A percentile compares a stretch with the other conserved stretches of the same genome.
Evolutionary conservation across 2,888 invertebrate genomes (phyloP).

Genomic region (Palloptera scutellata): DNA sequence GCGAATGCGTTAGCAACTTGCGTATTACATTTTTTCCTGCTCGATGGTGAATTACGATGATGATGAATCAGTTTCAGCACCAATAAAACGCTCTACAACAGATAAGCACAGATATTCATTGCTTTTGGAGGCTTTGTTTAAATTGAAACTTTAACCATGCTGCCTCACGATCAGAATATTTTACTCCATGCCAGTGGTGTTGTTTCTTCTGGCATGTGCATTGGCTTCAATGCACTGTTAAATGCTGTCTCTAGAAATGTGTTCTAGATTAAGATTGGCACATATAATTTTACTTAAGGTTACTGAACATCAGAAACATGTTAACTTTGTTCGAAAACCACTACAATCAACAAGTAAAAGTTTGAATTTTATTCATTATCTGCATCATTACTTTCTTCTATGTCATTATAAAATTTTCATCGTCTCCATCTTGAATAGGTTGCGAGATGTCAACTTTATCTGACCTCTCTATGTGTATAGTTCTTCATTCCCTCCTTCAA

Average conservation of each 20-base stretch:
- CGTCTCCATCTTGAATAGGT: too few species aligned
- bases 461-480: too few species aligned
- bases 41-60: slow-evolving; percentile 66
- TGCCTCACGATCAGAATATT: slow-evolving; percentile 70
- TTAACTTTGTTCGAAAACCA: too few species aligned
- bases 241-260: neutral
- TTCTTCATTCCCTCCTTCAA: too few species aligned
- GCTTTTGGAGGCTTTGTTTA: slow-evolving; percentile 74
- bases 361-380: too few species aligned
- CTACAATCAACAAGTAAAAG: too few species aligned
- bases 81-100: slow-evolving; percentile 76
- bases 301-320: too few species aligned
- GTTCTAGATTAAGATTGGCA: too few species aligned
- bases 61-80: slow-evolving; percentile 76
- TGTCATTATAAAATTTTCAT: too few species aligned
- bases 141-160: slow-evolving; percentile 78
- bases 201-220: slow-evolving; percentile 54
- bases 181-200: slow-evolving; percentile 68
- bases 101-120: slow-evolving; percentile 73
- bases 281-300: too few species aligned
- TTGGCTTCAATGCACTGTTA: slow-evolving; percentile 52
- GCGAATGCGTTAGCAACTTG: slow-evolving; percentile 69
- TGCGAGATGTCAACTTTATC: too few species aligned
- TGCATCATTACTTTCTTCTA: too few species aligned
- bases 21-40: slow-evolving; percentile 71